A percentile compares a stretch with the other conserved stretches of the same genome.
These are phyloP conservation scores for Calosoma granatense DNA, from an alignment of 1,140 invertebrate genomes.

Conservation along the genomic window DNA sequence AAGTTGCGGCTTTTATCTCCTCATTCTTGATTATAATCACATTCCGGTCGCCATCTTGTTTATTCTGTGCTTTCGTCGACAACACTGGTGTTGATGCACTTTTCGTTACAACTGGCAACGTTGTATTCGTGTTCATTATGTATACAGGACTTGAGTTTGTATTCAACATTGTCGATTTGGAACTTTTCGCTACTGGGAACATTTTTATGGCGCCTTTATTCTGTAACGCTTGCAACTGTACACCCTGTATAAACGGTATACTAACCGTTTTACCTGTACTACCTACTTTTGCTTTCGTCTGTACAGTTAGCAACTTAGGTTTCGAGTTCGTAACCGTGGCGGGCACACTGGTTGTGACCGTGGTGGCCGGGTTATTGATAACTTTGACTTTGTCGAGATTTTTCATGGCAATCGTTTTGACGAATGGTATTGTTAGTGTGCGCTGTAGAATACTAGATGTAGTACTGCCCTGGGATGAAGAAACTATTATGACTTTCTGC, in stretches of 20 bases:
- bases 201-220: background rate
- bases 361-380: background rate
- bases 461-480: constrained; percentile 12
- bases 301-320: background rate
- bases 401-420: constrained; percentile 30
- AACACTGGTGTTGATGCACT: background rate
- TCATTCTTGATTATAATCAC: background rate
- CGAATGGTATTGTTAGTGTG: constrained; percentile 26
- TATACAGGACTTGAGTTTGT: background rate
- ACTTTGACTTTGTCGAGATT: constrained; percentile 13
- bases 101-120: background rate
- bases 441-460: constrained; percentile 29
- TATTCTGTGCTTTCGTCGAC: background rate
- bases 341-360: background rate
- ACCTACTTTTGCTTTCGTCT: background rate
- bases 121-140: background rate
- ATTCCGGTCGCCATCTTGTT: background rate
- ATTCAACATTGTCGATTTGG: background rate
- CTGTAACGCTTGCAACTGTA: constrained; percentile 1
- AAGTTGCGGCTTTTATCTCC: background rate
- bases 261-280: background rate
- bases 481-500: constrained; percentile 32
- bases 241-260: background rate
- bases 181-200: background rate
- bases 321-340: background rate